Evolutionary conservation across 2,888 invertebrate species (phyloP).

Genomic region (Agonopterix subpropinquella): DNA sequence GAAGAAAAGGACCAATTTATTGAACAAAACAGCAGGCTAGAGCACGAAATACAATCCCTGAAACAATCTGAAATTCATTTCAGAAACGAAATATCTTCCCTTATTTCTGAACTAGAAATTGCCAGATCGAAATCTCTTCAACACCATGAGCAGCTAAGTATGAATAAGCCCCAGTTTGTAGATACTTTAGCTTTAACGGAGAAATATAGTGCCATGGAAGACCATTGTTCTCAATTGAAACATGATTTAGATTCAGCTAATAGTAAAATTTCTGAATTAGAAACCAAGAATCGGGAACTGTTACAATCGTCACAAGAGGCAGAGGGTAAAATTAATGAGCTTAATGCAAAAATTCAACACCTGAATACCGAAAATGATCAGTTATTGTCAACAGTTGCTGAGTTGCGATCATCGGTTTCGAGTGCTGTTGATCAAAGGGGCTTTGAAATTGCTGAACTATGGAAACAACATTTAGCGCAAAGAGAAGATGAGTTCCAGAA

Average conservation of each 20-base stretch:
- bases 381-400: slow-evolving; percentile 60
- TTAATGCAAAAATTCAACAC: slow-evolving; percentile 45
- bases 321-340: slow-evolving; percentile 31
- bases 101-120: slow-evolving; percentile 34
- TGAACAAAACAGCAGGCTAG: slow-evolving; percentile 19
- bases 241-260: slow-evolving; percentile 48
- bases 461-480: slow-evolving; percentile 81
- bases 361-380: slow-evolving; percentile 62
- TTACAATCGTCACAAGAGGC: slow-evolving; percentile 17
- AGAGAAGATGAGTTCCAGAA: slow-evolving; percentile 78
- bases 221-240: slow-evolving; percentile 39
- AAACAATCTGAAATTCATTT: slow-evolving; percentile 27
- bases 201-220: slow-evolving; percentile 34
- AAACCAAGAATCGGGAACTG: slow-evolving; percentile 33
- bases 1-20: slow-evolving; percentile 13
- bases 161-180: slow-evolving; percentile 14
- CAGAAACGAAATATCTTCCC: slow-evolving; percentile 22
- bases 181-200: slow-evolving; percentile 27
- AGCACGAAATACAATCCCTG: slow-evolving; percentile 27
- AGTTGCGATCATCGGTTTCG: slow-evolving; percentile 61
- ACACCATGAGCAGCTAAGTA: slow-evolving; percentile 23
- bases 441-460: slow-evolving; percentile 80
- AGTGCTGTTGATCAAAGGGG: slow-evolving; percentile 79
- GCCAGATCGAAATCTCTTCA: slow-evolving; percentile 21
- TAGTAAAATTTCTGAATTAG: slow-evolving; percentile 45